Conservation (phyloP, 2,113 vertebrate genomes). For the Triplophysa rosa region DNA sequence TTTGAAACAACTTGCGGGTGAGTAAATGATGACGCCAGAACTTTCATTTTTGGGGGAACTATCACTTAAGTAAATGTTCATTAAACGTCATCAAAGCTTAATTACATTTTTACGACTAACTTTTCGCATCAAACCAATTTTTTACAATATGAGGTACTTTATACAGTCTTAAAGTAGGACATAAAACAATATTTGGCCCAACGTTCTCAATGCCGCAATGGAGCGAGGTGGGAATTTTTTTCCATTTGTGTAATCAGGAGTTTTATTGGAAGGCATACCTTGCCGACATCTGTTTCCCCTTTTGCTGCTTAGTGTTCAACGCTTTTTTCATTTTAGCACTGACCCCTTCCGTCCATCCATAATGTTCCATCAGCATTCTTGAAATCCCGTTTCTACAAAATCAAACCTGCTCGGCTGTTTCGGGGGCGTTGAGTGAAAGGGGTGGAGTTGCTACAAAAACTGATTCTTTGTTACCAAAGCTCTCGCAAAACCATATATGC, state of each 20-base stretch:
- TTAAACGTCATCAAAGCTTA: background rate
- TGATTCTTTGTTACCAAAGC: background rate
- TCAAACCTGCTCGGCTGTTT: slow-evolving; percentile 1
- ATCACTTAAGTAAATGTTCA: background rate
- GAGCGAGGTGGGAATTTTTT: slow-evolving; percentile 33
- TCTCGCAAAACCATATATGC: background rate
- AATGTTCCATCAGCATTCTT: slow-evolving; percentile 27
- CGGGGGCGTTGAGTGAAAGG: slow-evolving; percentile 25
- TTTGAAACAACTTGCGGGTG: no score
- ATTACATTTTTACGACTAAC: background rate
- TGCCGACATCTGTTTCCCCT: slow-evolving; percentile 51
- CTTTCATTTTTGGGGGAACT: no score
- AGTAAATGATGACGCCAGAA: no score
- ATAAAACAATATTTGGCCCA: background rate
- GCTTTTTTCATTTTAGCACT: background rate
- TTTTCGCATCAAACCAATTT: background rate
- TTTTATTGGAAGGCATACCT: slow-evolving; percentile 46
- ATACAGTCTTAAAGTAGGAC: background rate
- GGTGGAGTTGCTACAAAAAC: slow-evolving; percentile 24
- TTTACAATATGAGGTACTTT: background rate
- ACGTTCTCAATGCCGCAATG: slow-evolving; percentile 13
- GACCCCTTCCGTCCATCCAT: slow-evolving; percentile 18
- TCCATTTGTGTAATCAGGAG: slow-evolving; percentile 37
- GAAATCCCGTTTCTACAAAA: background rate
- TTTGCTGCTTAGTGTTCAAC: background rate